Base-by-base conservation (phyloP, 2,797 vertebrate species). In the Phataginus tetradactyla region DNA sequence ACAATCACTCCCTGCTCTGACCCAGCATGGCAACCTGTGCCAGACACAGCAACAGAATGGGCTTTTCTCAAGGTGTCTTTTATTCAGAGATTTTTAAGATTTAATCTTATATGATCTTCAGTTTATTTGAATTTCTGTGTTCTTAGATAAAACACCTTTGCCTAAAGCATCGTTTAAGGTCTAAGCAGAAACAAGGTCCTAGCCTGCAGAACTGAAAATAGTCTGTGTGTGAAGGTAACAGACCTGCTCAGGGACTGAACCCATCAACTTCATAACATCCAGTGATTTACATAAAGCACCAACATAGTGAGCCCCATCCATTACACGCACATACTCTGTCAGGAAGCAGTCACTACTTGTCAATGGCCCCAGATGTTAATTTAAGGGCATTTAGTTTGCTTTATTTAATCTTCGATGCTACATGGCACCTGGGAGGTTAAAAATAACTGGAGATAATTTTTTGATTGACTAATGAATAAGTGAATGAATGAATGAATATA, bases 131-230 rank as follows among this genome's bases (percentile, higher is more conserved):
- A 17, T 72, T 86, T 92, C 90, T 91, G 25, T 53, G 11, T 63
- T 90, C 84, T 79, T 42, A 57, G 34, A 74, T 85, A 55, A 63
- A 86, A 59, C n/a, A 6, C 34, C 27, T 87, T 72, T 86, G n/a
- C 4, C n/a, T 32, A 29, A 79, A 61, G 42, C 78, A 17, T 61
- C 11, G 11, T 91, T n/a, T 34, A 34, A 72, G 61, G 39, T 45
- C 49, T 78, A 1, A 27, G 72, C 20, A 45, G 39, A 55, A 55
- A 17, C 32, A 12, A 64, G 64, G 7, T 32, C 29, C 14, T 2
- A 18, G 11, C 34, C 39, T 78, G 18, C 39, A 21, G 49, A 75
- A 9, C 7, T 34, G 51, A 77, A 37, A 2, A 17, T 14, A 4
- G 51, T 72, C 13, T 72, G 53, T 39, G 5, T 17, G 49, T 79